Base-by-base conservation (phyloP, 2,113 vertebrate species). In the Phalacrocorax aristotelis region DNA sequence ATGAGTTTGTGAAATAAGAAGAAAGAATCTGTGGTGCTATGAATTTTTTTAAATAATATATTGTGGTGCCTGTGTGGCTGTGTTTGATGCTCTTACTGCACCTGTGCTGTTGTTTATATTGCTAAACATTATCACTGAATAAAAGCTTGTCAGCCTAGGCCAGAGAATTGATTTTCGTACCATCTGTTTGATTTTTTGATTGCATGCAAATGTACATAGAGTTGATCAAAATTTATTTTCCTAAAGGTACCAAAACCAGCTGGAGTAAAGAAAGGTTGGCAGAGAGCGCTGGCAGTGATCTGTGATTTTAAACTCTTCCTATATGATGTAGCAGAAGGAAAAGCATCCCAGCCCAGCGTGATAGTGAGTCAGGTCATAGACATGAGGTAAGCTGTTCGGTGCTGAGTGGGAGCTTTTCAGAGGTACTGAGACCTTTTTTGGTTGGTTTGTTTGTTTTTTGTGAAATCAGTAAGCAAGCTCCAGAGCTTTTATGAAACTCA, bases 231-330 rank as follows among this genome's bases (percentile, higher is more conserved):
- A 80, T 95, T 95, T 83, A 13, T 96, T 90, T 97, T 93, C 62
- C 76, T 85, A 60, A 95, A 99, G 99, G 98, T 99, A 77, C 99
- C 99, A 19, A 99, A 99, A 97, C 99, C 99, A 22, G 99, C 99
- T 13, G 99, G 99, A 57, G 99, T 99, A 89, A 99, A 99, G 98
- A 99, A 99, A 89, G 99, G 99, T 16, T 99, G 99, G 99, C 99
- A 99, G 93, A 98, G 99, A 95, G 99, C 99, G 0, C 89, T 99
- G 95, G 99, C 99, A 32, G 99, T 99, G 46, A 99, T 99, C 40
- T 99, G 99, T 81, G 99, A 99, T 98, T 99, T 99, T 98, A 99
- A 99, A 87, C 98, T 99, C 38, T 99, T 99, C 96, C 98, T 99
- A 6, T 99, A 99, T 14, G 99, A 99, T 66, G 97, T 99, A 87